Evolutionary conservation across 2,797 vertebrate species (phyloP), one percentile per base, ranked within the genome.

Genomic region (Myotis planiceps): DNA sequence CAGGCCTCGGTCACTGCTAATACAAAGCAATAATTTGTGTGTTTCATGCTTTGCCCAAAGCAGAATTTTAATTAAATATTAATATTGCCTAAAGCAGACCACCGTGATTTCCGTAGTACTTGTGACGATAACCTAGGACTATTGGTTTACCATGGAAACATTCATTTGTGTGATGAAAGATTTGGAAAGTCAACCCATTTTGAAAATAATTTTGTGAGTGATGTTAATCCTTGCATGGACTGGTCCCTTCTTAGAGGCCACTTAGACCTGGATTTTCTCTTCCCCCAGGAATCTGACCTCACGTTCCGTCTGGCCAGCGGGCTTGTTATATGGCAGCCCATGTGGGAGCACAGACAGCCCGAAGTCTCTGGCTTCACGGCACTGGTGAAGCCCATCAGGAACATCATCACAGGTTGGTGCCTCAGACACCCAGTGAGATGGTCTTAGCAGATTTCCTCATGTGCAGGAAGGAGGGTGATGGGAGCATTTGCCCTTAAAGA

Each of bases 281-380:
- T 94, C n/a, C 76, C 27, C 74, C 66, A 99, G 99, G 99, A 99
- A 98, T 99, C 99, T 0, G 99, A 99, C 95, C 99, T 99, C 97
- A 99, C 99, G 8, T 99, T 99, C 98, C 99, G 99, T 76, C 94
- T 99, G 98, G 99, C 99, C 94, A 99, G 99, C n/a, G 99, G 99
- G 10, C 98, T 99, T 92, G 99, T 99, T 1, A 99, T 99, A 91
- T 99, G 99, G 99, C 99, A 99, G 98, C 99, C 99, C 0, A 99
- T 99, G 99, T 99, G 99, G 99, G 99, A 99, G 79, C 99, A 99
- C 96, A 99, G 99, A 39, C 99, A 99, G 95, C 99, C 99, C 0
- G 99, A 99, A 96, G 99, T 99, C 68, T 98, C 99, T 0, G 99
- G 99, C 94, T 99, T 99, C 95, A 99, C 99, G 0, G 98, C 99